phyloP scores from a whole-genome alignment of 2,113 vertebrate genomes.

The Apteryx owenii region DNA sequence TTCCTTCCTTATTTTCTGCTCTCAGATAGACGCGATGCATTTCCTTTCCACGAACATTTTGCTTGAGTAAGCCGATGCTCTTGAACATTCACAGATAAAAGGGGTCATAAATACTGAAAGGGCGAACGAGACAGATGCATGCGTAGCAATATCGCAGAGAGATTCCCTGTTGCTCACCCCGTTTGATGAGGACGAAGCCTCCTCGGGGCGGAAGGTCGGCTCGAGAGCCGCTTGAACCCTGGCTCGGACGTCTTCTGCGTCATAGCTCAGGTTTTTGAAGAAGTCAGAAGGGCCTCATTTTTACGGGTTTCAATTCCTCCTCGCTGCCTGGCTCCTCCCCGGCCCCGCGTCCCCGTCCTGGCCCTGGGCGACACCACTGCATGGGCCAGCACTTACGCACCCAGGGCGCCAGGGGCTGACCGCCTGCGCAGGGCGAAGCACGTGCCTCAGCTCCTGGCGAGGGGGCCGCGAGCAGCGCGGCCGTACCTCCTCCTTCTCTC shows the following conservation, averaged over 20 bases:
- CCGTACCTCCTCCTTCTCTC: too few relatives aligned
- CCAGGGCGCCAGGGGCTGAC: too few relatives aligned
- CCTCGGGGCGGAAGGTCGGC: fast-evolving
- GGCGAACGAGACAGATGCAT: not conserved
- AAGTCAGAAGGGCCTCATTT: not conserved
- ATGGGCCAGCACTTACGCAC: too few relatives aligned
- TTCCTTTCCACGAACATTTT: not conserved
- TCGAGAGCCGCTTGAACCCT: not conserved
- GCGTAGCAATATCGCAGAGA: not conserved
- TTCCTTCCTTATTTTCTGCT: not conserved
- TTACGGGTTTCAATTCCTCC: not conserved
- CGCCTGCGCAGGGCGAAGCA: too few relatives aligned
- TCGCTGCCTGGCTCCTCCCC: not conserved
- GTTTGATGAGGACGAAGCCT: not conserved
- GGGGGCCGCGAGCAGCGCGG: too few relatives aligned
- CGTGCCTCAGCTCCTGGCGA: too few relatives aligned
- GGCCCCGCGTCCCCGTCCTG: too few relatives aligned
- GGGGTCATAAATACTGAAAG: not conserved
- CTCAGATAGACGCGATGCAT: not conserved
- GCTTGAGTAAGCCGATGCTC: not conserved
- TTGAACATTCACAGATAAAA: not conserved
- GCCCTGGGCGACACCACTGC: not conserved
- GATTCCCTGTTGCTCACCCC: not conserved
- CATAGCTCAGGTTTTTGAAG: too few relatives aligned
- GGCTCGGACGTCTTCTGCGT: not conserved